A percentile compares a stretch with the other conserved stretches of the same genome.
Evolutionary conservation across 2,113 vertebrate species (phyloP).

Genomic region (Esox niger): DNA sequence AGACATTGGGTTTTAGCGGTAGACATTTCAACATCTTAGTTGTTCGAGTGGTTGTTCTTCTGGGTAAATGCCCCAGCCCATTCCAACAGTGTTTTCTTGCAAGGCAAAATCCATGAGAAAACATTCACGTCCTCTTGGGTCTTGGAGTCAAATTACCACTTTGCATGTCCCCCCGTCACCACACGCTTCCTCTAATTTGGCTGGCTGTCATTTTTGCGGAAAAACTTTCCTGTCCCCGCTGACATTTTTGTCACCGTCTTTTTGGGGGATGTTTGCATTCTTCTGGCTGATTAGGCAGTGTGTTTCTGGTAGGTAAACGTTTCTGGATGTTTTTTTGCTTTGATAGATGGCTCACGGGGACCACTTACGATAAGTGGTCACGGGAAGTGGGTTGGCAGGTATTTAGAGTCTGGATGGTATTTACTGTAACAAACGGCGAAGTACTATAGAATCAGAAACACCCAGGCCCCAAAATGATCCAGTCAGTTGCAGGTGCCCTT

Average conservation of each 20-base stretch:
- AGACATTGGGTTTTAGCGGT: constrained; percentile 1
- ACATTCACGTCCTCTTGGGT: constrained; percentile 17
- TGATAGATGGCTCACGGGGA: too few species aligned
- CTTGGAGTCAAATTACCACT: constrained; percentile 32
- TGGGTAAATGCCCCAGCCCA: neutral
- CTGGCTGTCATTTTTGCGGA: constrained; percentile 28
- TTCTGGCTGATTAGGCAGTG: constrained; percentile 22
- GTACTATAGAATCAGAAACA: neutral
- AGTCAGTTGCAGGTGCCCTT: neutral
- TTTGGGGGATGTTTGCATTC: constrained; percentile 14
- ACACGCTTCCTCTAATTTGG: constrained; percentile 22
- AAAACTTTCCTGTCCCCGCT: constrained; percentile 23
- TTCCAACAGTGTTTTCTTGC: neutral
- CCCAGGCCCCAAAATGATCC: constrained; percentile 7
- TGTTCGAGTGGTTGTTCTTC: neutral
- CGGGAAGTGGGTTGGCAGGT: constrained; percentile 9
- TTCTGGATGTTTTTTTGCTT: constrained; percentile 31
- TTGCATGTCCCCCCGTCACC: neutral
- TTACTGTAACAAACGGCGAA: neutral
- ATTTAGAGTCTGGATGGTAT: constrained; percentile 5
- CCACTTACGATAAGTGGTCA: too few species aligned
- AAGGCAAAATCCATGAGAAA: constrained; percentile 21
- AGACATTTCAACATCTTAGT: constrained; percentile 7
- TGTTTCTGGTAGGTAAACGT: constrained; percentile 31
- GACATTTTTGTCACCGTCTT: constrained; percentile 19